Evolutionary conservation across 2,797 vertebrate species (phyloP).

Genomic region (Diceros bicornis): DNA sequence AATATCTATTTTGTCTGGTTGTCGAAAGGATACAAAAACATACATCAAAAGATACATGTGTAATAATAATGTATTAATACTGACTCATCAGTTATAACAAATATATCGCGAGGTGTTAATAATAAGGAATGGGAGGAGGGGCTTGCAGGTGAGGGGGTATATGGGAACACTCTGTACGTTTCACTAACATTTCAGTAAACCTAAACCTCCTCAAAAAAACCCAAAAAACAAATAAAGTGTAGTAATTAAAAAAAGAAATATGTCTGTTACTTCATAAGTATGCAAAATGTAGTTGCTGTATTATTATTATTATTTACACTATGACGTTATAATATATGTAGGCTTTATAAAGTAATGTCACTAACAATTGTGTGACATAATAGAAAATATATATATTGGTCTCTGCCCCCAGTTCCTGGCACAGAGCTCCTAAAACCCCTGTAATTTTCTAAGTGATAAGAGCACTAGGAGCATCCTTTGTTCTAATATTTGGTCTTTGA

Average conservation of each 20-base stretch:
- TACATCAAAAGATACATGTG: background rate
- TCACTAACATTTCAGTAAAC: background rate
- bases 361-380: background rate
- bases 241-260: background rate
- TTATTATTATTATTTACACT: slow-evolving; percentile 14
- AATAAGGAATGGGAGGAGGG: background rate
- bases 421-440: background rate
- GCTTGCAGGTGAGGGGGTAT: background rate
- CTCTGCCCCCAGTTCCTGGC: background rate
- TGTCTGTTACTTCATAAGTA: background rate
- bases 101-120: background rate
- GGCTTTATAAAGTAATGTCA: background rate
- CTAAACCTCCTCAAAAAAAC: background rate
- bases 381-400: background rate
- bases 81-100: background rate
- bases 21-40: background rate
- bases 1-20: background rate
- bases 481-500: background rate
- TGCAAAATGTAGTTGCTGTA: background rate
- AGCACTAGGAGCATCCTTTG: background rate
- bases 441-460: background rate
- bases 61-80: background rate
- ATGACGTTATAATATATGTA: background rate
- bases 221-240: background rate
- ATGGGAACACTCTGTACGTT: background rate